Evolutionary conservation across 2,797 vertebrate species (phyloP).

Genomic region (Argentina silus): DNA sequence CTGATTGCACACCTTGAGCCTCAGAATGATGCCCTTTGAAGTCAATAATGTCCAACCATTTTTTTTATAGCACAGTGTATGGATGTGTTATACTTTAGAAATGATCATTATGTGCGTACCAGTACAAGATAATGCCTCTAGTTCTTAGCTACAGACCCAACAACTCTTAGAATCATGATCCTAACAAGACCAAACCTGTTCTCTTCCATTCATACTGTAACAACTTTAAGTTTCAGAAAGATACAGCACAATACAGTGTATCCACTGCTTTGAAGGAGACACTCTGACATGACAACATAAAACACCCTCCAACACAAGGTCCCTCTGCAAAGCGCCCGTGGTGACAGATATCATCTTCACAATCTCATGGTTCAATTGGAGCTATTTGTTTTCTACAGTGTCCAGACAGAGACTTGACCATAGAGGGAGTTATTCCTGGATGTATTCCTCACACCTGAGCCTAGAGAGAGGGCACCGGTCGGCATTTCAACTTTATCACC

Average conservation of each 20-base stretch:
- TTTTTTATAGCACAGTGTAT: too few species aligned
- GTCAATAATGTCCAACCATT: too few species aligned
- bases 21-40: too few species aligned
- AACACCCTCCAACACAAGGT: slow-evolving; percentile 5
- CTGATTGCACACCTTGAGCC: too few species aligned
- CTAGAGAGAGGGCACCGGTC: neutral
- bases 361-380: slow-evolving; percentile 22
- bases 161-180: too few species aligned
- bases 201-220: too few species aligned
- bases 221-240: too few species aligned
- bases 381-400: slow-evolving; percentile 29
- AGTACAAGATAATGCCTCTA: too few species aligned
- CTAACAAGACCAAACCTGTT: too few species aligned
- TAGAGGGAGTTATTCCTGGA: slow-evolving; percentile 62
- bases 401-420: slow-evolving; percentile 54
- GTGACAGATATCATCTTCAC: slow-evolving; percentile 51
- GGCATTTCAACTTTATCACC: neutral
- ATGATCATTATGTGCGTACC: too few species aligned
- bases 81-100: too few species aligned
- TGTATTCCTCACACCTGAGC: slow-evolving; percentile 40
- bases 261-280: neutral
- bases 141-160: too few species aligned
- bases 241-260: neutral
- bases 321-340: slow-evolving; percentile 33
- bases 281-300: slow-evolving; percentile 10